Evolutionary conservation across 2,888 invertebrate genomes (phyloP).

Genomic region (Mycogona germanica): DNA sequence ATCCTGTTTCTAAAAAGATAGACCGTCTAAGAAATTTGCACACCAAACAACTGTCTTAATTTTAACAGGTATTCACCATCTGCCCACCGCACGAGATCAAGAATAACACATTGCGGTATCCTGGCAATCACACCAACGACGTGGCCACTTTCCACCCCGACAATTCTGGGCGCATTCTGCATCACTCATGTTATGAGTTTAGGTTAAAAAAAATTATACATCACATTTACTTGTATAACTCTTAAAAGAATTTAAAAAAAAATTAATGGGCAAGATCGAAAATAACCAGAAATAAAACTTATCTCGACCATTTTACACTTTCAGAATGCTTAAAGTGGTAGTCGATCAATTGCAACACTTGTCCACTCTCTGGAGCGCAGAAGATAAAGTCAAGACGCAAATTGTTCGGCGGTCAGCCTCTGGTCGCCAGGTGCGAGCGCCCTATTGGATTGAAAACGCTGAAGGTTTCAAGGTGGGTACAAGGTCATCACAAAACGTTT

Average conservation of each 20-base stretch:
- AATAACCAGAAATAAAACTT: neutral
- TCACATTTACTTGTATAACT: neutral
- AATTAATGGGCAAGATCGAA: neutral
- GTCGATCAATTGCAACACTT: no score
- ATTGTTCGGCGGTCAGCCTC: no score
- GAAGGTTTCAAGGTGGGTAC: no score
- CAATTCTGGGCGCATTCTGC: conserved; percentile 19
- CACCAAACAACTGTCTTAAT: neutral
- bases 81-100: neutral
- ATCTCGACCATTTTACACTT: neutral
- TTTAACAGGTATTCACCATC: conserved; percentile 1
- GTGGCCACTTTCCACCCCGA: conserved; percentile 18
- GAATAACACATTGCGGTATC: neutral
- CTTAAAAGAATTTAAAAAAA: neutral
- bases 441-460: neutral
- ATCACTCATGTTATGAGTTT: conserved; percentile 12
- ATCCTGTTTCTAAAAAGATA: neutral
- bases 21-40: neutral
- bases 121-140: conserved; percentile 7
- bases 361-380: neutral
- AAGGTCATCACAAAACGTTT: conserved; percentile 1
- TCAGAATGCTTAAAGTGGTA: no score
- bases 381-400: neutral
- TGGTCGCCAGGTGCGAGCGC: neutral
- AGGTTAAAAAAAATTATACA: conserved; percentile 9